Evolutionary conservation across 1,140 invertebrate genomes (phyloP).

Genomic region (Nasonia longicornis): DNA sequence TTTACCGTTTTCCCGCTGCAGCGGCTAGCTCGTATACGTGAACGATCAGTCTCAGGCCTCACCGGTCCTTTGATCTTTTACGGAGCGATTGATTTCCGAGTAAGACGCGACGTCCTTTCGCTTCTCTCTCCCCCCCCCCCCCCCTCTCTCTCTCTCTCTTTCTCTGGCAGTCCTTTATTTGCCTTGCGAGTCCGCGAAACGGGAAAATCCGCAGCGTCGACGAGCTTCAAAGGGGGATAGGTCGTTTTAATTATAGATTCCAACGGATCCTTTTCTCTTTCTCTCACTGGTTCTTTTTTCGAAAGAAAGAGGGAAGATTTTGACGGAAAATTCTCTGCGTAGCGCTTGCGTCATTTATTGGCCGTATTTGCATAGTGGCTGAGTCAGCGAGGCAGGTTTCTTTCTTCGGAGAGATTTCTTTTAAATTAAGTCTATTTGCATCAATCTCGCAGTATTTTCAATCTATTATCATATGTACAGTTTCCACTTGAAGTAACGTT

Average conservation of each 20-base stretch:
- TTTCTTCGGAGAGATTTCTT: neutral
- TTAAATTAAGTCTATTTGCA: neutral
- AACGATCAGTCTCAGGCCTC: conserved; percentile 19
- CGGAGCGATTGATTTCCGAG: conserved; percentile 42
- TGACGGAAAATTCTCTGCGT: neutral
- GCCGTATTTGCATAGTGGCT: neutral
- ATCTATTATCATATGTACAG: too few relatives aligned
- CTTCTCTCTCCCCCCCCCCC: too few relatives aligned
- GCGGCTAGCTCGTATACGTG: neutral
- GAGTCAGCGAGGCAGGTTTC: neutral
- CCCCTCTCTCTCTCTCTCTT: too few relatives aligned
- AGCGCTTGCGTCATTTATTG: neutral
- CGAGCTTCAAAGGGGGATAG: conserved; percentile 7
- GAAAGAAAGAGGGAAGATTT: neutral
- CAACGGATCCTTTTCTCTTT: neutral
- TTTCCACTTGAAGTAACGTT: neutral
- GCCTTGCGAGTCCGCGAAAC: conserved; percentile 4
- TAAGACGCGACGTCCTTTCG: conserved; percentile 30
- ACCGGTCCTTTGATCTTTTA: conserved; percentile 40
- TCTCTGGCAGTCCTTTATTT: neutral
- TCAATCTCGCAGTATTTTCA: too few relatives aligned
- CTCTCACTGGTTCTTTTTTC: neutral
- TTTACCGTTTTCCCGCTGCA: conserved; percentile 28
- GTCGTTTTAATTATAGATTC: conserved; percentile 11
- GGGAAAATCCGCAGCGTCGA: conserved; percentile 9